Conservation (phyloP, 2,797 vertebrate genomes). For the Poecile montanus region DNA sequence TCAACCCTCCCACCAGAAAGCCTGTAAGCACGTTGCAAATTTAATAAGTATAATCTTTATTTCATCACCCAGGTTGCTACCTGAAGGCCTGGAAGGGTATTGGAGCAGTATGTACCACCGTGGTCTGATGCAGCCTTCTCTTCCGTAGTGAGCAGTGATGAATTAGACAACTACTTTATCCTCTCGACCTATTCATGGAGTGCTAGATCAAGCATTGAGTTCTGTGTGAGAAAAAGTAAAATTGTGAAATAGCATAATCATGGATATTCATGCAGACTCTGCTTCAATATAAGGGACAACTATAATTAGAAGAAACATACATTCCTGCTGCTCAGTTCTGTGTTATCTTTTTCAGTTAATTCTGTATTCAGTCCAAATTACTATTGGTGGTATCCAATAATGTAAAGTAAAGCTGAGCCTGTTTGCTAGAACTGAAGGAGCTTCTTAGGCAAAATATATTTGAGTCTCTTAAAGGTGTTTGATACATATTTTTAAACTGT, state of each 20-base stretch:
- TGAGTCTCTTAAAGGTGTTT: neutral
- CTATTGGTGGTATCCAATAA: neutral
- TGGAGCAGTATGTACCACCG: neutral
- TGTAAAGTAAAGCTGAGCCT: neutral
- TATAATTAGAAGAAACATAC: neutral
- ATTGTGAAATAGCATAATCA: neutral
- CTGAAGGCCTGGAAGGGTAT: neutral
- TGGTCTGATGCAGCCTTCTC: neutral
- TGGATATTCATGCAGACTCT: neutral
- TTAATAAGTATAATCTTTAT: conserved; percentile 36
- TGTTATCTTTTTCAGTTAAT: neutral
- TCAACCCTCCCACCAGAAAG: conserved; percentile 24
- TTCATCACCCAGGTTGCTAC: neutral
- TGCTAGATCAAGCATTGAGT: neutral
- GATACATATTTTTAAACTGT: neutral
- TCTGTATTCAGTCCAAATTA: neutral
- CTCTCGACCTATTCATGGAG: neutral
- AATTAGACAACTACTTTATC: neutral
- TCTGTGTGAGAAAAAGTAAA: neutral
- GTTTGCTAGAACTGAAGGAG: neutral
- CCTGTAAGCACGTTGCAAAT: conserved; percentile 8
- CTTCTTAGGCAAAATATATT: neutral
- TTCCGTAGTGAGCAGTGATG: neutral
- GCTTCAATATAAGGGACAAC: neutral
- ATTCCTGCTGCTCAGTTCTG: neutral